Evolutionary conservation across 2,113 vertebrate genomes (phyloP).

Genomic region (Neodontobutis hainanensis): DNA sequence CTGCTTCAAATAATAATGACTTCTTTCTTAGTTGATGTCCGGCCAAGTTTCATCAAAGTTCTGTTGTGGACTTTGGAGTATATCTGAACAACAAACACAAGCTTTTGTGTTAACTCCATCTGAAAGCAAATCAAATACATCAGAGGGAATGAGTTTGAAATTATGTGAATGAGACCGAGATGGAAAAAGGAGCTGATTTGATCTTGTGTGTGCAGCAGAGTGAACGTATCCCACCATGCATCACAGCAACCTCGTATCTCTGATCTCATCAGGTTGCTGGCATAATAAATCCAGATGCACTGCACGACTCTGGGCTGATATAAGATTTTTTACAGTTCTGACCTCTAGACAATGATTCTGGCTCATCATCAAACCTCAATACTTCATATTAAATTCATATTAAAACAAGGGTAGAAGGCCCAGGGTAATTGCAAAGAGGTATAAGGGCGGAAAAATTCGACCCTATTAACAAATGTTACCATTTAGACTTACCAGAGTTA

Average conservation of each 20-base stretch:
- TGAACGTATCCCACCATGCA: conserved; percentile 7
- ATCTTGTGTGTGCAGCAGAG: conserved; percentile 18
- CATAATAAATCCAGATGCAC: neutral
- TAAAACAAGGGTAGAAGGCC: too few species aligned
- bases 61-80: neutral
- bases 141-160: too few species aligned
- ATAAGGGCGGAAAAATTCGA: too few species aligned
- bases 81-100: neutral
- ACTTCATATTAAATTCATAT: too few species aligned
- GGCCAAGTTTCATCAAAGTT: neutral
- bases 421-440: too few species aligned
- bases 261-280: conserved; percentile 31
- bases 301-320: conserved; percentile 2
- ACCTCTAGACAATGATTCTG: too few species aligned
- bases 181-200: conserved; percentile 16
- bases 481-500: too few species aligned
- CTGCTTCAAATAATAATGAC: neutral
- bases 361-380: too few species aligned
- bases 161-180: too few species aligned
- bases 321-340: too few species aligned
- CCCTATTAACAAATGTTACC: too few species aligned
- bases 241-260: conserved; percentile 24
- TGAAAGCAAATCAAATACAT: too few species aligned
- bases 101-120: neutral
- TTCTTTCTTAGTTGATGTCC: neutral